Conservation (phyloP, 2,113 vertebrate species). For the Xerus inauris region DNA sequence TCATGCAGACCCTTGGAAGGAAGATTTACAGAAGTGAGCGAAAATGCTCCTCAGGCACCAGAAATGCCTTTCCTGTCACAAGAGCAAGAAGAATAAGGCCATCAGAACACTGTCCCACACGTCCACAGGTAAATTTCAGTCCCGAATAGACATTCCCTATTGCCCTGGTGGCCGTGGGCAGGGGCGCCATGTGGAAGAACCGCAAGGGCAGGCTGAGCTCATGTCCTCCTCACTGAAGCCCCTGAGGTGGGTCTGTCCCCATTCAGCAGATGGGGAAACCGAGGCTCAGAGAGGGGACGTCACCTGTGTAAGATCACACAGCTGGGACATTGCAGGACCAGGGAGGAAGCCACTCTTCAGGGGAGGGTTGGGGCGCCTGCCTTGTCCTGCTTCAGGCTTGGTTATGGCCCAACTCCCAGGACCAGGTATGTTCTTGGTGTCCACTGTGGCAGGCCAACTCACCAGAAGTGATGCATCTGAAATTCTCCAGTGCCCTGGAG, state of each 20-base stretch:
- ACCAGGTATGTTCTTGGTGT: no score
- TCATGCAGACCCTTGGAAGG: conserved; percentile 60
- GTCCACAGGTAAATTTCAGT: neutral
- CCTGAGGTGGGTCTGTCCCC: neutral
- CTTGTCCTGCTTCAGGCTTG: no score
- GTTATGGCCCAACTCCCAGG: no score
- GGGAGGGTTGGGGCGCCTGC: fast-evolving
- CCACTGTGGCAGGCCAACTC: no score
- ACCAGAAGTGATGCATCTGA: no score
- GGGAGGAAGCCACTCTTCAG: fast-evolving
- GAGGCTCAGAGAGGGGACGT: neutral
- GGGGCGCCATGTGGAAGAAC: neutral
- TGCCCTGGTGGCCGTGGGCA: neutral
- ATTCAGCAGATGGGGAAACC: neutral
- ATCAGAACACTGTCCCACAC: neutral
- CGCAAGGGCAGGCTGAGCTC: fast-evolving
- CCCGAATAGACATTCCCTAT: neutral
- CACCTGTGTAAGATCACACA: neutral
- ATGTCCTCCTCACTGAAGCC: neutral
- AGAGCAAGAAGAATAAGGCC: neutral
- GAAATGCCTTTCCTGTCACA: neutral
- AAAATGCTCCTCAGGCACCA: conserved; percentile 71
- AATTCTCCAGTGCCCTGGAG: no score
- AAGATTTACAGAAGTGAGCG: conserved; percentile 78
- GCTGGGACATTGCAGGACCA: fast-evolving